These are phyloP conservation scores for Ricordea florida DNA, from an alignment of 92 coral and sea anemone species.

Conservation along the genomic window DNA sequence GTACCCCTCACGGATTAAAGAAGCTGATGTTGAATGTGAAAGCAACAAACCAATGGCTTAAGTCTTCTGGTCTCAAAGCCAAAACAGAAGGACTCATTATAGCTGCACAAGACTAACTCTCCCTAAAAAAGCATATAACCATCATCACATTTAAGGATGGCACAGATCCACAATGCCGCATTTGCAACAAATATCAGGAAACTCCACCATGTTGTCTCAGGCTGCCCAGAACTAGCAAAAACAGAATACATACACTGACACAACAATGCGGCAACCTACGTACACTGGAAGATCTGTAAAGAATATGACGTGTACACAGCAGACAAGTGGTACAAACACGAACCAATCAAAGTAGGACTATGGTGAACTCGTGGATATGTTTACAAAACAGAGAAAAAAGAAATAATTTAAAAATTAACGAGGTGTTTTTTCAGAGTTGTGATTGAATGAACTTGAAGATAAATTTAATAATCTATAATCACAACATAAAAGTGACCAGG, in stretches of 20 bases:
- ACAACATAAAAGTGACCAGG: too few relatives aligned
- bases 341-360: too few relatives aligned
- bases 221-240: neutral
- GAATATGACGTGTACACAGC: neutral
- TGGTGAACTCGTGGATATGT: too few relatives aligned
- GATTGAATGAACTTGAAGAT: too few relatives aligned
- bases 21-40: conserved; percentile 14
- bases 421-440: too few relatives aligned
- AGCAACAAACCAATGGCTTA: neutral
- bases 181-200: neutral
- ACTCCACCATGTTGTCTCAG: neutral
- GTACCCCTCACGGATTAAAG: neutral
- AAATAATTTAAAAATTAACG: too few relatives aligned
- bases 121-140: neutral
- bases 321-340: neutral
- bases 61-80: neutral
- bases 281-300: neutral
- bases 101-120: conserved; percentile 13
- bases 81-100: conserved; percentile 11
- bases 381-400: too few relatives aligned
- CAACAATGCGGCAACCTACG: neutral
- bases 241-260: neutral
- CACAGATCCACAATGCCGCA: conserved; percentile 4
- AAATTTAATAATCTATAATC: too few relatives aligned
- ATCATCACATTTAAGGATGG: neutral